These are phyloP conservation scores for Drosophila ironensis DNA, from an alignment of 1,140 invertebrate genomes.

Conservation along the genomic window DNA sequence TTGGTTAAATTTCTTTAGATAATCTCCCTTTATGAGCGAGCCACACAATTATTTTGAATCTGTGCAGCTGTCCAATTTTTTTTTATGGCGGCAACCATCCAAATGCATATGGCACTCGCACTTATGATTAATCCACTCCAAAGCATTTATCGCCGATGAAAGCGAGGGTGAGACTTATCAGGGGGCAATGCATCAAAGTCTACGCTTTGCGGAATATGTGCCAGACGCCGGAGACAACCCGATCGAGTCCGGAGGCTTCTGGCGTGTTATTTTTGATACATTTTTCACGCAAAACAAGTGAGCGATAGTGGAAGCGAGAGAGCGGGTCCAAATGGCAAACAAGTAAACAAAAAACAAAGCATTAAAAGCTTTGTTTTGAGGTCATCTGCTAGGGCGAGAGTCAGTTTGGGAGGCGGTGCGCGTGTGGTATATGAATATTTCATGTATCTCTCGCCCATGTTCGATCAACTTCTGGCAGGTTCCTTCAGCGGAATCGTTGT, in stretches of 20 bases:
- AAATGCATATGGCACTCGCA: slow-evolving; percentile 21
- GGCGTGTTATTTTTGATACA: slow-evolving; percentile 14
- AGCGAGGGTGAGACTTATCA: slow-evolving; percentile 38
- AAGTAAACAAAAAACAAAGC: slow-evolving; percentile 51
- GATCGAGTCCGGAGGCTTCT: slow-evolving; percentile 27
- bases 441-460: not conserved
- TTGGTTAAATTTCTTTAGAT: too few species aligned
- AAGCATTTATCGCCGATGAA: slow-evolving; percentile 32
- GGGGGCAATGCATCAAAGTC: slow-evolving; percentile 39
- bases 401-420: not conserved
- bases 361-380: slow-evolving; percentile 45
- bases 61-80: not conserved
- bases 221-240: slow-evolving; percentile 22
- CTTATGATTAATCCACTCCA: slow-evolving; percentile 32
- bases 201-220: slow-evolving; percentile 12
- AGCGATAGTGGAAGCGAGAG: not conserved
- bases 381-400: slow-evolving; percentile 21
- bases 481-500: slow-evolving; percentile 24
- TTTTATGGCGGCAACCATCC: slow-evolving; percentile 14
- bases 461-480: slow-evolving; percentile 38
- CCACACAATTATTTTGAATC: not conserved
- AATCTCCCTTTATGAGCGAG: too few species aligned
- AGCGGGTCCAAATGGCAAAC: slow-evolving; percentile 25
- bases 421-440: slow-evolving; percentile 3
- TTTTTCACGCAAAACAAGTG: slow-evolving; percentile 16